Base-by-base conservation (phyloP, 2,797 vertebrate species). In the Heterohyrax brucei region DNA sequence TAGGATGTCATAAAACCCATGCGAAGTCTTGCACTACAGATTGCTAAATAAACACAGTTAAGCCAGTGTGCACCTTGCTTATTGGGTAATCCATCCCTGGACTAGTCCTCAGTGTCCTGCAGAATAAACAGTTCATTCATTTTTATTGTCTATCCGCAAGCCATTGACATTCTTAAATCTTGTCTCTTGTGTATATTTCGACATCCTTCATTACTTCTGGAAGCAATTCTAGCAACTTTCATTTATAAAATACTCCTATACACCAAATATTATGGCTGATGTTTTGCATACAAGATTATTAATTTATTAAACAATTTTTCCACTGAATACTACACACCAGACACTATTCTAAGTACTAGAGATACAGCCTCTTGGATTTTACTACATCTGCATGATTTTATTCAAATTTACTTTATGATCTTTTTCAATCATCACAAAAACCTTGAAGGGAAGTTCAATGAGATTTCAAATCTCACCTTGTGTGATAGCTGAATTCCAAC, bases 211-310 rank as follows among this genome's bases (percentile, higher is more conserved):
- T 48, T 48, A 78, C 82, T 84, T 95, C 46, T 75, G 68, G 50
- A 91, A 93, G 44, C 6, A 88, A 44, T 85, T 44, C 24, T 78
- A 82, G 24, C 50, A 91, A 85, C 4, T 93, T 90, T 10, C 62
- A 68, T 21, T 92, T 80, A 83, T 66, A 91, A 53, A 93, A 46
- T 84, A 89, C 2, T 64, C 4, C 24, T 93, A 48, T 12, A 3
- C 5, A 72, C 19, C 39, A 94, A 70, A 10, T 72, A 80, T 56
- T 81, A 73, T 33, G 9, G 28, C 39, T 93, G 24, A 19, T 70
- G 86, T 56, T 93, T 79, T 93, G 19, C n/a, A 89, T 87, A 50
- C n/a, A 26, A 48, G 68, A 56, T n/a, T 79, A 91, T 66, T 93
- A 8, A 66, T n/a, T 92, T 94, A 84, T 59, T 22, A 5, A 86